A percentile compares a stretch with the other conserved stretches of the same genome.
Conservation (phyloP, 1,140 invertebrate species). For the Psix sp. region DNA sequence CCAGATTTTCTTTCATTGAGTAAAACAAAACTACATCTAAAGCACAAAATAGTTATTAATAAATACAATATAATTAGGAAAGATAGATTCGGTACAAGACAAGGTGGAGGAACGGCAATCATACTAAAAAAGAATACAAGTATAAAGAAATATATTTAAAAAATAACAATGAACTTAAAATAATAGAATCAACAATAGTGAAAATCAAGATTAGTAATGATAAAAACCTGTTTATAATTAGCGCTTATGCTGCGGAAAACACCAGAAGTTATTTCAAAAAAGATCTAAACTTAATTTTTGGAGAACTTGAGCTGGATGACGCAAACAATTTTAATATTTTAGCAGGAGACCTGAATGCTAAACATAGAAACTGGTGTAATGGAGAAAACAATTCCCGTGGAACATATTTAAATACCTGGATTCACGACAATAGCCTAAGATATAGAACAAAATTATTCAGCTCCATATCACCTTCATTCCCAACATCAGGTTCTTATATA, state of each 20-base stretch:
- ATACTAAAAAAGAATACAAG: constrained; percentile 1
- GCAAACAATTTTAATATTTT: not conserved
- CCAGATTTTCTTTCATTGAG: not conserved
- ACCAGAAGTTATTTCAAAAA: not conserved
- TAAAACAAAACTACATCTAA: constrained; percentile 5
- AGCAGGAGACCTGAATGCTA: not conserved
- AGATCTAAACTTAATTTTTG: not conserved
- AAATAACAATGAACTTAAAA: too few relatives aligned
- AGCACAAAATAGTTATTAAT: not conserved
- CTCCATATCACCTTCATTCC: too few relatives aligned
- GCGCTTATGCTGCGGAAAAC: too few relatives aligned
- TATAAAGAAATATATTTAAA: not conserved
- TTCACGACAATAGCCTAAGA: not conserved
- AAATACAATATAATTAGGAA: constrained; percentile 3
- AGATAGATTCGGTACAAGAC: not conserved
- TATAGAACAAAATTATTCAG: not conserved
- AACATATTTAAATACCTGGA: not conserved
- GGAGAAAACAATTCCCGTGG: not conserved
- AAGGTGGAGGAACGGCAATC: constrained; percentile 7
- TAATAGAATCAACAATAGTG: too few relatives aligned
- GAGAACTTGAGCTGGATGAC: not conserved
- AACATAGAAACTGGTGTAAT: not conserved
- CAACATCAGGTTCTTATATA: too few relatives aligned
- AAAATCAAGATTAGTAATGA: not conserved
- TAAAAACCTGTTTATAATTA: too few relatives aligned